Base-by-base conservation (phyloP, 2,888 invertebrate genomes). In the Diplazon laetatorius region DNA sequence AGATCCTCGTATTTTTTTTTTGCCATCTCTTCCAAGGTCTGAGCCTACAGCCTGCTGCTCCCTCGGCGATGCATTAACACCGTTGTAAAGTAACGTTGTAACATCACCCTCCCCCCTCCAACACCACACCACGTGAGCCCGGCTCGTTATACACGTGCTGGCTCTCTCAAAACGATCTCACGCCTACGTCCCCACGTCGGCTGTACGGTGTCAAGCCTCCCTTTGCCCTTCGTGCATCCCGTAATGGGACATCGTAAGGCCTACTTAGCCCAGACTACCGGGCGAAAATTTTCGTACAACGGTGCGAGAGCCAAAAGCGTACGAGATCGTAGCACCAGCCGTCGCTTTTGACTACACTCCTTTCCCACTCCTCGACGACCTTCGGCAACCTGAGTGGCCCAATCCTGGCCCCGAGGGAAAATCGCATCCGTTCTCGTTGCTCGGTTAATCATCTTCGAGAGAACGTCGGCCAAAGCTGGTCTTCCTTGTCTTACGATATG, bases 201-300 rank as follows among this genome's bases (percentile, higher is more conserved):
- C 25, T 5, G n/a, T 63, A 48, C 20, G 14, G 39, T 52, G 39
- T 55, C 52, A 66, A 55, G n/a, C n/a, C n/a, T n/a, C n/a, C n/a
- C n/a, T n/a, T n/a, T n/a, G n/a, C 71, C 76, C 80, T 75, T 79
- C 74, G 65, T 63, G 66, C 35, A 69, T 66, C 74, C 76, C 66
- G 68, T 83, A 87, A 87, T 85, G 83, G 85, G 80, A n/a, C 79
- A 80, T 82, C 83, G 85, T 84, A 86, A 87, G 85, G 83, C 83
- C 86, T 85, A 84, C 86, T 86, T 86, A 85, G 80, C 79, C 52
- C 57, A 76, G 78, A 82, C 81, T 80, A 73, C 55, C 69, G 69
- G 73, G 80, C n/a, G n/a, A n/a, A 82, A 85, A 85, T 84, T 84
- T 84, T 81, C 77, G 72, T 76, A 76, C 79, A 78, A 65, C 80